Conservation (phyloP, 1,140 invertebrate genomes). For the Condylostylus longicornis region DNA sequence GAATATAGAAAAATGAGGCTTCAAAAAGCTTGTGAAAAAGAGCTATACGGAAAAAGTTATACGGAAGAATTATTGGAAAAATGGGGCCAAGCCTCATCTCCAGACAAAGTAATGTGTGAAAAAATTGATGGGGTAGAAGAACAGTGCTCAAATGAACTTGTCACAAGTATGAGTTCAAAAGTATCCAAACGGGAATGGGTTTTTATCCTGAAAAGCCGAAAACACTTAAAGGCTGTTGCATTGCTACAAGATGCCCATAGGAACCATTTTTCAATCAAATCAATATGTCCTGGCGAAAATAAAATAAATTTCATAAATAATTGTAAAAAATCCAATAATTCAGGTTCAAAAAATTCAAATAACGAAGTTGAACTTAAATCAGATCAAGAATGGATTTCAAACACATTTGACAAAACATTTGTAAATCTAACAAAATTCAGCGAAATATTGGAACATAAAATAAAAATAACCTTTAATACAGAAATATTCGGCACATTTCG, state of each 20-base stretch:
- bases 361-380: constrained; percentile 31
- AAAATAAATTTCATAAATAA: constrained; percentile 5
- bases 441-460: constrained; percentile 38
- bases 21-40: constrained; percentile 48
- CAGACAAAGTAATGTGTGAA: constrained; percentile 41
- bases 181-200: constrained; percentile 49
- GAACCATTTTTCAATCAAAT: constrained; percentile 52
- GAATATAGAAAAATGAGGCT: constrained; percentile 47
- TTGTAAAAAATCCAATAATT: background rate
- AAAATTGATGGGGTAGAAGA: constrained; percentile 43
- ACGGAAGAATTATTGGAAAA: constrained; percentile 50
- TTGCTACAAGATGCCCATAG: constrained; percentile 56
- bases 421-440: background rate
- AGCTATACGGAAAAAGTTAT: constrained; percentile 49
- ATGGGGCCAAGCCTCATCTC: constrained; percentile 42
- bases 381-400: constrained; percentile 43
- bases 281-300: constrained; percentile 29
- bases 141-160: constrained; percentile 42
- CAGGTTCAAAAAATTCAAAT: constrained; percentile 1
- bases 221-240: constrained; percentile 43
- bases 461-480: constrained; percentile 55
- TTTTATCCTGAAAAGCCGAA: constrained; percentile 41
- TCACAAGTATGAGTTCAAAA: constrained; percentile 49
- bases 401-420: constrained; percentile 6
- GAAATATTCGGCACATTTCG: constrained; percentile 67